Conservation (phyloP, 2,888 invertebrate species). For the Epinotia nisella region DNA sequence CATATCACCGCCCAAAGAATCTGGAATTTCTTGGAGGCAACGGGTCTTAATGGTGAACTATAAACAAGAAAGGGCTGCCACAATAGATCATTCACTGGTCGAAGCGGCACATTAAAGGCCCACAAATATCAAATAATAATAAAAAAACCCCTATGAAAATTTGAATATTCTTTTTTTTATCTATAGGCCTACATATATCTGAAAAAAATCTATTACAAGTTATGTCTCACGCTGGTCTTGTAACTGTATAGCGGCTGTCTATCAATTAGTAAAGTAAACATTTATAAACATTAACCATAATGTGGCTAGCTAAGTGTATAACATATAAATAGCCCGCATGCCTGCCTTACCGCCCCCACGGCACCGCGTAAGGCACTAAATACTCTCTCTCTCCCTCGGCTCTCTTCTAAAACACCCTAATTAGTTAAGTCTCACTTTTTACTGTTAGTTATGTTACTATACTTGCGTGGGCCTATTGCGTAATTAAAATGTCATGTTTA, state of each 20-base stretch:
- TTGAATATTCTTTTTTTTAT: too few species aligned
- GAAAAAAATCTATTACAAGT: too few species aligned
- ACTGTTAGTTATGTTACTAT: background rate
- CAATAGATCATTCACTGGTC: too few species aligned
- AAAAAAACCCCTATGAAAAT: too few species aligned
- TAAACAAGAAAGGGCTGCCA: too few species aligned
- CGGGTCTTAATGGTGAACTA: too few species aligned
- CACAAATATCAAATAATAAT: too few species aligned
- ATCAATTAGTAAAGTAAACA: constrained; percentile 33
- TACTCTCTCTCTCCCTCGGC: too few species aligned
- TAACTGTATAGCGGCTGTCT: constrained; percentile 8
- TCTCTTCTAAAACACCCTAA: constrained; percentile 54
- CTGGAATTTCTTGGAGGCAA: too few species aligned
- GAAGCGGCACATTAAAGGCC: too few species aligned
- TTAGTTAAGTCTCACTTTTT: constrained; percentile 50
- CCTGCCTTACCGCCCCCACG: constrained; percentile 43
- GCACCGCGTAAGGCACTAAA: constrained; percentile 53
- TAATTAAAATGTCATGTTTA: background rate
- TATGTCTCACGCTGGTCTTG: background rate
- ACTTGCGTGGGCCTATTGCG: background rate
- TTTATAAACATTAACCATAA: constrained; percentile 42
- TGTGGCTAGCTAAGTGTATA: constrained; percentile 32
- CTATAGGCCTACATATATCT: too few species aligned
- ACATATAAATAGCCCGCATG: constrained; percentile 38
- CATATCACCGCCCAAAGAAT: too few species aligned